phyloP scores from a whole-genome alignment of 2,113 vertebrate species.

The Lanius ludovicianus region DNA sequence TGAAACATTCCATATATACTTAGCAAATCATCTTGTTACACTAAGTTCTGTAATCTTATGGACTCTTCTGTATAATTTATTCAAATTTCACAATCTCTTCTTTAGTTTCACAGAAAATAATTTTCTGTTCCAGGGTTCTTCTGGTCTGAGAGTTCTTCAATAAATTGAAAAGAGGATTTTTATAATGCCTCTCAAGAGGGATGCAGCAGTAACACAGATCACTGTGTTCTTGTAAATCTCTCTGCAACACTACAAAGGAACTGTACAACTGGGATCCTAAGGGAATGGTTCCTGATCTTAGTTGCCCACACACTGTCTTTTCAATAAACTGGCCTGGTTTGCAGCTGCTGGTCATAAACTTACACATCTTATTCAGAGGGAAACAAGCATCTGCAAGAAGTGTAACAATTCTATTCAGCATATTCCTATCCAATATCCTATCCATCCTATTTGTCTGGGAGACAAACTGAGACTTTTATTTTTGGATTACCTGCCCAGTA shows the following conservation, averaged over 20 bases:
- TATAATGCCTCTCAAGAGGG: not conserved
- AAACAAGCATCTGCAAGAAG: not conserved
- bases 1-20: not conserved
- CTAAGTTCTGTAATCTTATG: not conserved
- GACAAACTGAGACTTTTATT: not conserved
- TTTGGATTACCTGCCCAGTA: not conserved
- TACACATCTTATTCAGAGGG: not conserved
- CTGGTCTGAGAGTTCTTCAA: not conserved
- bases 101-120: not conserved
- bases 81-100: not conserved
- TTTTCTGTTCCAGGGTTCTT: not conserved
- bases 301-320: not conserved
- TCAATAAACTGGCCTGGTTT: not conserved
- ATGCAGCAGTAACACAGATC: not conserved
- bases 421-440: not conserved
- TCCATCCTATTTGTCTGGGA: not conserved
- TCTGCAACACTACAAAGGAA: not conserved
- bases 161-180: not conserved
- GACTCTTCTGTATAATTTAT: not conserved
- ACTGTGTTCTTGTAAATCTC: not conserved
- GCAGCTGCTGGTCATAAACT: not conserved
- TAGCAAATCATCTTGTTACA: not conserved
- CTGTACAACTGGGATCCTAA: not conserved
- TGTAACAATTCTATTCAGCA: not conserved
- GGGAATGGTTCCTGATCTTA: not conserved